Base-by-base conservation (phyloP, 2,113 vertebrate species). In the Alectura lathami region DNA sequence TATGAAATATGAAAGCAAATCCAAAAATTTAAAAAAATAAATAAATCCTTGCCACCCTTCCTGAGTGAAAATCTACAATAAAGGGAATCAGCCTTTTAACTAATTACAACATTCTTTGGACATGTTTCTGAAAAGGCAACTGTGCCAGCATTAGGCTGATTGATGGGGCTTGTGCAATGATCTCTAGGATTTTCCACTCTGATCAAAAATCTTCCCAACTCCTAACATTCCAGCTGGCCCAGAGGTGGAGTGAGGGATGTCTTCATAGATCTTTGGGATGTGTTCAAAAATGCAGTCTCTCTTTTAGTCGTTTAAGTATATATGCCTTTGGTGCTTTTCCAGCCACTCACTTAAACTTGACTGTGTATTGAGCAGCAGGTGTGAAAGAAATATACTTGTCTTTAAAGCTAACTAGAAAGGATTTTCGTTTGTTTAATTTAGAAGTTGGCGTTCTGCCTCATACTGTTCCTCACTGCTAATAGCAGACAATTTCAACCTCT, bases 361-460 rank as follows among this genome's bases (percentile, higher is more conserved):
- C 51, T 38, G 36, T 8, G 38, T 56, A 73, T 62, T 53, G 81
- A 93, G 86, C 4, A 0, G 42, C 68, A 83, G 82, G 73, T 92
- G 86, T 88, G 83, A 92, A 94, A 88, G 63, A 93, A 93, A 95
- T 88, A 91, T 18, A 34, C 26, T 3, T 16, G 20, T 38, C 73
- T 94, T 75, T 84, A 82, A 75, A 81, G 26, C 74, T 66, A 78
- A 75, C 42, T 21, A 32, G 86, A 73, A 86, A 92, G 43, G 42
- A 60, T 27, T 78, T 95, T 64, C 78, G 76, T 86, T 90, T 96
- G 56, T 93, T 93, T 92, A 26, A 93, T 87, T 91, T 93, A 45
- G 64, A 72, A 82, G 77, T 59, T 96, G 94, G 88, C 92, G 40
- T 72, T 75, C 14, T 82, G 80, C 91, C 81, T 88, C n/a, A 0